phyloP scores from a whole-genome alignment of 2,888 invertebrate species.

The Crepidodera aurea region DNA sequence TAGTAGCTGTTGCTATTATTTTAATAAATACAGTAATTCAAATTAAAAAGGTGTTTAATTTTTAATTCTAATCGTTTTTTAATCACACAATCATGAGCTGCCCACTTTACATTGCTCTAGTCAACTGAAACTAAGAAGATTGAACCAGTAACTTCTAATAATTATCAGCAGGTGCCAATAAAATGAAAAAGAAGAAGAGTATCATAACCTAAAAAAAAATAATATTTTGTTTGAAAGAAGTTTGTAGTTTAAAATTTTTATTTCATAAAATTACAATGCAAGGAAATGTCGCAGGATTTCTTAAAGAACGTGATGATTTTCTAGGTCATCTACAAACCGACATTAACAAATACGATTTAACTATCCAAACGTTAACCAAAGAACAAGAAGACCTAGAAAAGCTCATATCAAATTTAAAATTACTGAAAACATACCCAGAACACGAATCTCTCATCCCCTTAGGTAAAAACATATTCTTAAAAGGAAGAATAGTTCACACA shows the following conservation, averaged over 20 bases:
- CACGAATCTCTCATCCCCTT: constrained; percentile 51
- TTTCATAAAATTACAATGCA: constrained; percentile 33
- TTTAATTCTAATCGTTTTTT: too few relatives aligned
- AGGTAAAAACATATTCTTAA: constrained; percentile 54
- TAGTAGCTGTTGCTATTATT: too few relatives aligned
- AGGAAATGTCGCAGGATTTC: constrained; percentile 32
- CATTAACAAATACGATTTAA: constrained; percentile 40
- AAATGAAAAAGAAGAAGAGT: not conserved
- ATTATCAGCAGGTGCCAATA: not conserved
- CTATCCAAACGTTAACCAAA: constrained; percentile 36
- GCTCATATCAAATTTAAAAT: constrained; percentile 43
- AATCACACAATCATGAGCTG: too few relatives aligned
- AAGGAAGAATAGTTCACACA: constrained; percentile 52
- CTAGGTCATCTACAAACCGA: constrained; percentile 45
- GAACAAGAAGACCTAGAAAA: constrained; percentile 40
- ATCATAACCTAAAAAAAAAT: too few relatives aligned
- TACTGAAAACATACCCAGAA: constrained; percentile 47
- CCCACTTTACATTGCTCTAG: too few relatives aligned
- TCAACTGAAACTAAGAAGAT: too few relatives aligned
- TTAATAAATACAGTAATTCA: too few relatives aligned
- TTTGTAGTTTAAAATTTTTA: too few relatives aligned
- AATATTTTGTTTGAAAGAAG: too few relatives aligned
- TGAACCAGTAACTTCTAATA: too few relatives aligned
- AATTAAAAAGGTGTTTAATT: too few relatives aligned
- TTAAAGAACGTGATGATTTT: constrained; percentile 45